A percentile compares a stretch with the other conserved stretches of the same genome.
These are phyloP conservation scores for Alcedo atthis DNA, from an alignment of 2,797 vertebrate species.

Conservation along the genomic window DNA sequence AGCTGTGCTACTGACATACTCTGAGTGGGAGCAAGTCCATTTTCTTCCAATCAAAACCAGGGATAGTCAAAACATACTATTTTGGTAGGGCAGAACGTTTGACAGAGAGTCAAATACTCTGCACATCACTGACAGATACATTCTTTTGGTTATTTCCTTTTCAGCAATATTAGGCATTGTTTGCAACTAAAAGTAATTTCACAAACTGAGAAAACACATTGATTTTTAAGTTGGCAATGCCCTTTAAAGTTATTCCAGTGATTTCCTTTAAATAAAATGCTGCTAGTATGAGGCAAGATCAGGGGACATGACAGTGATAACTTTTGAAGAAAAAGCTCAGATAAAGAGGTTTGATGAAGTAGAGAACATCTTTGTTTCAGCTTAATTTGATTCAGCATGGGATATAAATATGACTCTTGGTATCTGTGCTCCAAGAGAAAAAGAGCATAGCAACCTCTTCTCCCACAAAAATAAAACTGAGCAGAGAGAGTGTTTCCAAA, in stretches of 20 bases:
- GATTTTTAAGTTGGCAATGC: neutral
- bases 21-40: neutral
- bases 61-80: neutral
- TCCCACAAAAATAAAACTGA: neutral
- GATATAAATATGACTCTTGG: neutral
- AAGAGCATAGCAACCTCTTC: neutral
- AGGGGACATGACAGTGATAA: constrained; percentile 7
- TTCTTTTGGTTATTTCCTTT: neutral
- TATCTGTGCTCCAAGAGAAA: neutral
- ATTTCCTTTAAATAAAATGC: neutral
- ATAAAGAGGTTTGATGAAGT: constrained; percentile 15
- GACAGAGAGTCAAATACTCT: neutral
- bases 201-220: neutral
- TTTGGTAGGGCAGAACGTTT: neutral
- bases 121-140: neutral
- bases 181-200: neutral
- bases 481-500: neutral
- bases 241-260: neutral
- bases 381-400: constrained; percentile 33
- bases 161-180: neutral
- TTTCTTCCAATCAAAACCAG: neutral
- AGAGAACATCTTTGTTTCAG: constrained; percentile 39
- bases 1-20: neutral
- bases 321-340: constrained; percentile 3
- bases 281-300: neutral